These are phyloP conservation scores for Embiotoca jacksoni DNA, from an alignment of 2,113 vertebrate species.

Conservation along the genomic window DNA sequence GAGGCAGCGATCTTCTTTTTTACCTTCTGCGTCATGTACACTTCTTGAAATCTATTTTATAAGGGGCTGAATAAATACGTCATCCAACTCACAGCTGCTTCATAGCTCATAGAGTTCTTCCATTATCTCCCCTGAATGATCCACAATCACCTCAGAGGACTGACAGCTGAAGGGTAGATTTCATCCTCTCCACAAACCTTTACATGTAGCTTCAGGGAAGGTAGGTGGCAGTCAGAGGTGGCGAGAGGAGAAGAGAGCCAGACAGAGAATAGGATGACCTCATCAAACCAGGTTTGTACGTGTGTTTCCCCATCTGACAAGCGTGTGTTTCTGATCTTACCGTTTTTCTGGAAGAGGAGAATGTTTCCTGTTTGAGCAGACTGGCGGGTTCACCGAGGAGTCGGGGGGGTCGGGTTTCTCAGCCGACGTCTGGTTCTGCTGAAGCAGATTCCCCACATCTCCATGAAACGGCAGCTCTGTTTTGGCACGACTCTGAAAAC, in stretches of 20 bases:
- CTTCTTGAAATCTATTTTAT: not conserved
- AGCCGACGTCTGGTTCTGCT: constrained; percentile 78
- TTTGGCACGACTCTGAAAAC: constrained; percentile 78
- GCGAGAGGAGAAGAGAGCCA: not conserved
- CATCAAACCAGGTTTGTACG: constrained; percentile 70
- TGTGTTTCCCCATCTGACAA: constrained; percentile 59
- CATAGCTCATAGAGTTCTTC: not conserved
- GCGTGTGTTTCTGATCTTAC: constrained; percentile 77
- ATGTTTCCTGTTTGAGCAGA: constrained; percentile 78
- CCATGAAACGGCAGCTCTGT: constrained; percentile 76
- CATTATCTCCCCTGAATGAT: constrained; percentile 7
- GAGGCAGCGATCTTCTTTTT: constrained; percentile 4
- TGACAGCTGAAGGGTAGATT: constrained; percentile 42
- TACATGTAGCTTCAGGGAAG: constrained; percentile 43
- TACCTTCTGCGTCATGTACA: not conserved
- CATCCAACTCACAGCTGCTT: constrained; percentile 9
- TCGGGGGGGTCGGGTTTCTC: constrained; percentile 76
- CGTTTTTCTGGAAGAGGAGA: constrained; percentile 64
- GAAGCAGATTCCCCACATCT: constrained; percentile 78
- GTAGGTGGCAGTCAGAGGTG: not conserved
- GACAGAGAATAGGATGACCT: constrained; percentile 52
- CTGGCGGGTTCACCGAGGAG: constrained; percentile 77
- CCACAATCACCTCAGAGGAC: constrained; percentile 22
- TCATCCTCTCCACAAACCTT: constrained; percentile 44
- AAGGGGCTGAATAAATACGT: constrained; percentile 1